Evolutionary conservation across 2,797 vertebrate species (phyloP).

Genomic region (Acrossocheilus fasciatus): DNA sequence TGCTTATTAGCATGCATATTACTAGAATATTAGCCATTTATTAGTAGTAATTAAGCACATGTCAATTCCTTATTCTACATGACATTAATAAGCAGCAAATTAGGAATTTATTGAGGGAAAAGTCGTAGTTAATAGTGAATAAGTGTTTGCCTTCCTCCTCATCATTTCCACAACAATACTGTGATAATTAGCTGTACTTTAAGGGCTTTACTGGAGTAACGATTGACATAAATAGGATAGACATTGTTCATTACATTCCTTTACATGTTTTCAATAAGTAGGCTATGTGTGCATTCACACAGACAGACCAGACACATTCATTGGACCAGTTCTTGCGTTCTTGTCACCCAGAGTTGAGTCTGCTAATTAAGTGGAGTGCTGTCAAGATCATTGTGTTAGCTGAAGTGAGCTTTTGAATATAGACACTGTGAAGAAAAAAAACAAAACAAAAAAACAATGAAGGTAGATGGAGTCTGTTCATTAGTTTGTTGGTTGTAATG

Average conservation of each 20-base stretch:
- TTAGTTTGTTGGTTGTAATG: neutral
- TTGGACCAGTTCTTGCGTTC: neutral
- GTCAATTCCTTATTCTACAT: too few species aligned
- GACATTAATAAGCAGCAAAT: too few species aligned
- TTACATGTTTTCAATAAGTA: neutral
- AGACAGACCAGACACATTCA: neutral
- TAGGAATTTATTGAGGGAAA: too few species aligned
- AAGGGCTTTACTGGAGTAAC: neutral
- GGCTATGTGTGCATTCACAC: neutral
- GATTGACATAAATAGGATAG: neutral
- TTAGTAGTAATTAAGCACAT: too few species aligned
- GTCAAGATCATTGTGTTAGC: neutral
- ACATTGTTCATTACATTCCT: constrained; percentile 21
- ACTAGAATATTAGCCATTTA: too few species aligned
- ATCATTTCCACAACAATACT: constrained; percentile 1
- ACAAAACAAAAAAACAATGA: neutral
- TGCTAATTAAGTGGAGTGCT: constrained; percentile 19
- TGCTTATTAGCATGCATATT: too few species aligned
- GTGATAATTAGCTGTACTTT: neutral
- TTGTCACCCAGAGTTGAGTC: neutral
- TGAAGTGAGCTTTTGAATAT: constrained; percentile 9
- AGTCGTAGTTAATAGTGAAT: too few species aligned
- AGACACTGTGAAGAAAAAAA: neutral
- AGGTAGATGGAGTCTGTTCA: neutral
- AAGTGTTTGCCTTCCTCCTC: neutral